Evolutionary conservation across 1,140 invertebrate genomes (phyloP), one percentile per base, ranked within the genome.

Genomic region (Chironomus tepperi): DNA sequence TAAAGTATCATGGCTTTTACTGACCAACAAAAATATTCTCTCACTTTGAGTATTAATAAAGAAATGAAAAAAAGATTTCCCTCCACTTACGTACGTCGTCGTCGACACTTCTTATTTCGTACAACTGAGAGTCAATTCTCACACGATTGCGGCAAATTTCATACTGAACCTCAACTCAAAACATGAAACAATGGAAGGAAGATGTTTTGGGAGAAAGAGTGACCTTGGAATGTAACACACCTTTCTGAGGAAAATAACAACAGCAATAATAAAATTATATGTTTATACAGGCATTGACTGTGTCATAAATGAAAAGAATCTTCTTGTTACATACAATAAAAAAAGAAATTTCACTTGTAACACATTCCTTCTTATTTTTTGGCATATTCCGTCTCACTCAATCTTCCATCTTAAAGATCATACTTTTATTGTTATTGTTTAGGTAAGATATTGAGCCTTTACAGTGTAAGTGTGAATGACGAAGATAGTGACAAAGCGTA

Each of bases 331-430:
- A 34, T 34, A 34, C 24, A 34, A 34, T 34, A 34, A 34, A 34
- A 16, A 18, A n/a, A n/a, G n/a, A n/a, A 67, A 67, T 67, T 67
- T 67, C 64, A 67, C 64, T 67, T 67, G 64, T 67, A 67, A 67
- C 64, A 67, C 18, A 67, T 67, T 34, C 24, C 24, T 2, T 2
- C 24, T 34, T 47, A 2, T 47, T 47, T 47, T 70, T 70, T 19
- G 15, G 10, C 9, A 19, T 18, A 70, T 70, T 70, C n/a, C n/a
- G n/a, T n/a, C 16, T n/a, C 47, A 34, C 24, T 34, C 24, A 34
- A 34, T 34, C 5, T 34, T 34, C 1, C 5, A n/a, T 34, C 5
- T 34, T 34, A 34, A 34, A 34, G 24, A 34, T 34, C 24, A 34
- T 34, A 34, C 24, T 5, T 34, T 34, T 34, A 34, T 34, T 34